Evolutionary conservation across 2,113 vertebrate genomes (phyloP), one percentile per base, ranked within the genome.

Genomic region (Neoarius graeffei): DNA sequence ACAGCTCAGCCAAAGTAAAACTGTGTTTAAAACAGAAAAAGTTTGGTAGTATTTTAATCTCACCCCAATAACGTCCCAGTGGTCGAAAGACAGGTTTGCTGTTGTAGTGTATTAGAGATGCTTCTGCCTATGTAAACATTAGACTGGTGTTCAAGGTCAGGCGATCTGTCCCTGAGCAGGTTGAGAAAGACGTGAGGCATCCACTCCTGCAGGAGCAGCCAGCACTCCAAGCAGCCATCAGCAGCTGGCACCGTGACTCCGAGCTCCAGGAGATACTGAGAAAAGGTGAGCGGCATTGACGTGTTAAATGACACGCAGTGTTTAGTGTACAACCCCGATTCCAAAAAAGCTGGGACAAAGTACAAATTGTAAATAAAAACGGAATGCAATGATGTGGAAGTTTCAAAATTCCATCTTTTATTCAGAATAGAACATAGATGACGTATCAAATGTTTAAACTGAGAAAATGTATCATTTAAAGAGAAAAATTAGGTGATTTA

Each of bases 201-300:
- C 95, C 93, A 90, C 59, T 97, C 94, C 94, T 99, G 81, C 94
- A 97, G 94, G 98, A 98, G 69, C 96, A 98, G 62, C 94, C 96
- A 67, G 91, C 93, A 1, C 92, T 99, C 83, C 97, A 97, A 90
- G 95, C 97, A 88, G 96, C 97, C 88, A 94, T 99, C 92, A 97
- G 96, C 92, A 93, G 95, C 88, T 96, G 98, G 95, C 95, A 96
- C 59, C 95, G 96, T 80, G 97, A 99, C 93, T 97, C 97, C 93
- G 98, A 99, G 91, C 96, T 98, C 85, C 98, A 99, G 91, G 98
- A 99, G 90, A 99, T 99, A 92, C 96, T 99, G 91, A 97, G 97
- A 89, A 97, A 97, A 96, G 98, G 98, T 99, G 93, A 95, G 95
- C 59, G 15, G n/a, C 6, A 6, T 71, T 56, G n/a, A 50, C 20